Conservation (phyloP, 2,797 vertebrate genomes). For the Propithecus perrieri region DNA sequence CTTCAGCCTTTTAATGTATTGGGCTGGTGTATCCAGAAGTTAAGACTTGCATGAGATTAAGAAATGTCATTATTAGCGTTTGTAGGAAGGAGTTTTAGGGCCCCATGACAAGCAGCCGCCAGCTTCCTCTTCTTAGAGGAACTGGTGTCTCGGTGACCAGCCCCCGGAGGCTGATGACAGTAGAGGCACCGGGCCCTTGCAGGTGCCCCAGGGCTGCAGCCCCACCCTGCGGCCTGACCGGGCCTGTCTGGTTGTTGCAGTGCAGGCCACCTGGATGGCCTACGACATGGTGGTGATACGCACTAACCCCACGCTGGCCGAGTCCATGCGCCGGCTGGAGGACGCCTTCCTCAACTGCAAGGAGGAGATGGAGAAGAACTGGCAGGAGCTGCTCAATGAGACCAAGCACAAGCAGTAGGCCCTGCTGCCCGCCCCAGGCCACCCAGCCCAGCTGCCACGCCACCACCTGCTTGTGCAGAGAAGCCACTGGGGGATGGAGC, state of each 20-base stretch:
- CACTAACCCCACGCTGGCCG: conserved; percentile 86
- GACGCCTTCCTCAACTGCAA: conserved; percentile 87
- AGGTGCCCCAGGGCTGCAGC: background rate
- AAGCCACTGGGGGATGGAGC: background rate
- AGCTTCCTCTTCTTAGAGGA: background rate
- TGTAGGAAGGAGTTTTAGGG: background rate
- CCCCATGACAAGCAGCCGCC: background rate
- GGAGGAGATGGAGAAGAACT: conserved; percentile 84
- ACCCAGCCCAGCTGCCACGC: background rate
- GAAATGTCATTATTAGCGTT: background rate
- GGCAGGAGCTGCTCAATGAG: conserved; percentile 81
- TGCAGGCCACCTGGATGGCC: conserved; percentile 89
- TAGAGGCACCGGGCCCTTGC: accelerated
- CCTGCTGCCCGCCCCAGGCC: accelerated
- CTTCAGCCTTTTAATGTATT: background rate
- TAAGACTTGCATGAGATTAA: background rate
- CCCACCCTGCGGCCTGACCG: background rate
- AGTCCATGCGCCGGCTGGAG: conserved; percentile 85
- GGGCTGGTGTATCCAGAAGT: background rate
- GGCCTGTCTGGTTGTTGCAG: conserved; percentile 82
- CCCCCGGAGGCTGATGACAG: background rate
- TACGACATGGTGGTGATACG: conserved; percentile 90
- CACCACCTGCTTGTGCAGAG: background rate
- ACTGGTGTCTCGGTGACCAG: background rate
- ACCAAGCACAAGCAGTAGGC: conserved; percentile 55